These are phyloP conservation scores for Endomychus coccineus DNA, from an alignment of 2,888 invertebrate species.

Conservation along the genomic window DNA sequence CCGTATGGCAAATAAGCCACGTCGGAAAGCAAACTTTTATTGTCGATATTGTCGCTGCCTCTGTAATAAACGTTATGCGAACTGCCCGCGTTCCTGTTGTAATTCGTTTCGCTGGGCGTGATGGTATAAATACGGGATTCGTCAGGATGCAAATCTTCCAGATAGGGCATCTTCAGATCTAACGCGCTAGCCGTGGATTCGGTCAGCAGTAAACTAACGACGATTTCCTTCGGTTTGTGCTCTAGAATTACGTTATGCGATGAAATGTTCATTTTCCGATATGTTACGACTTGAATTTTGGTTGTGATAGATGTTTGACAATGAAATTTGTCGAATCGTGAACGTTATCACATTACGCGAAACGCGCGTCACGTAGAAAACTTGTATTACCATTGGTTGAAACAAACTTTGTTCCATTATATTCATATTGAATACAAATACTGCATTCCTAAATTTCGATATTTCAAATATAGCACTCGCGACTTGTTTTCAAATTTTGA, in stretches of 20 bases:
- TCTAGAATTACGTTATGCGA: too few relatives aligned
- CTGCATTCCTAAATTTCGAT: too few relatives aligned
- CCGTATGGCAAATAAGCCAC: slow-evolving; percentile 28
- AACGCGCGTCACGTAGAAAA: too few relatives aligned
- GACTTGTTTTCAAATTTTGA: too few relatives aligned
- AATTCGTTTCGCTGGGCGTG: slow-evolving; percentile 21
- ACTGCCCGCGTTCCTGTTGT: slow-evolving; percentile 2
- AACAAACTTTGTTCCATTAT: too few relatives aligned
- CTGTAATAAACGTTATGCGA: slow-evolving; percentile 2
- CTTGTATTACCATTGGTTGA: too few relatives aligned
- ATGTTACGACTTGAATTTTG: too few relatives aligned
- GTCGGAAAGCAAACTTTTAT: slow-evolving; percentile 22
- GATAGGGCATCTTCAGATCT: slow-evolving; percentile 32
- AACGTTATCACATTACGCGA: slow-evolving; percentile 14
- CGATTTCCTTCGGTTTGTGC: slow-evolving; percentile 24
- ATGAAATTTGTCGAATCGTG: too few relatives aligned
- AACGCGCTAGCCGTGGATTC: slow-evolving; percentile 38
- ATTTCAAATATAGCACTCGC: too few relatives aligned
- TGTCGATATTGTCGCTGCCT: slow-evolving; percentile 6
- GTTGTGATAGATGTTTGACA: too few relatives aligned
- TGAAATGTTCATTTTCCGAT: too few relatives aligned
- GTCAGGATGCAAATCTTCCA: slow-evolving; percentile 31
- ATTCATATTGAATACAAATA: too few relatives aligned
- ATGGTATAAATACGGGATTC: slow-evolving; percentile 30
- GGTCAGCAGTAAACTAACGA: slow-evolving; percentile 36